A percentile compares a stretch with the other conserved stretches of the same genome.
Conservation (phyloP, 2,888 invertebrate species). For the Lithophane leautieri region DNA sequence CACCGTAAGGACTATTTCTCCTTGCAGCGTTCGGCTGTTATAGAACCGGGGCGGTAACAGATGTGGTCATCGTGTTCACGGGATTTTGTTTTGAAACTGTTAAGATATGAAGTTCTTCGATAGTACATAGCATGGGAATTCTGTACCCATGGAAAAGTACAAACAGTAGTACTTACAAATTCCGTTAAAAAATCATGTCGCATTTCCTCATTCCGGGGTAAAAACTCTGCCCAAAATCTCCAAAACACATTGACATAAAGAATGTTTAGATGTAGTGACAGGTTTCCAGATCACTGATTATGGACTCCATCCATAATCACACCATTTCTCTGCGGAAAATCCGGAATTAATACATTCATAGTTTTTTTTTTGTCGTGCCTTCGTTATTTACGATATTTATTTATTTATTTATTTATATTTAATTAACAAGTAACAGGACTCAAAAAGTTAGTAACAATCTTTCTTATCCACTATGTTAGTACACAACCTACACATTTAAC, state of each 20-base stretch:
- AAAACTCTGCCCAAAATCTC: slow-evolving; percentile 18
- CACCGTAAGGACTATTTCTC: too few species aligned
- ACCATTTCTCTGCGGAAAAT: slow-evolving; percentile 27
- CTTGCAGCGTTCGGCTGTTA: too few species aligned
- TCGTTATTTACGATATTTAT: slow-evolving; percentile 30
- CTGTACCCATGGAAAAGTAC: not conserved
- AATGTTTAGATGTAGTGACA: slow-evolving; percentile 42
- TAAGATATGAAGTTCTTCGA: too few species aligned
- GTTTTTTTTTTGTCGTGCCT: slow-evolving; percentile 23
- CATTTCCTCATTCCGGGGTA: slow-evolving; percentile 3
- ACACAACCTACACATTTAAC: too few species aligned
- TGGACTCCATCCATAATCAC: slow-evolving; percentile 41
- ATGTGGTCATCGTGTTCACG: too few species aligned
- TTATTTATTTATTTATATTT: too few species aligned
- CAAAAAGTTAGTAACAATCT: too few species aligned
- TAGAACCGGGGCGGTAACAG: too few species aligned
- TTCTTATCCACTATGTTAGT: too few species aligned
- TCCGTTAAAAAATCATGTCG: not conserved
- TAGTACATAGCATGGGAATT: not conserved
- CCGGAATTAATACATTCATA: slow-evolving; percentile 31
- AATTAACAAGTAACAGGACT: too few species aligned
- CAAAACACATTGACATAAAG: slow-evolving; percentile 33
- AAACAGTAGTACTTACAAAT: not conserved
- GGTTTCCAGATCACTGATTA: slow-evolving; percentile 50
- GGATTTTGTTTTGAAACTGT: too few species aligned